Evolutionary conservation across 2,113 vertebrate species (phyloP), one percentile per base, ranked within the genome.

Genomic region (Mola mola): DNA sequence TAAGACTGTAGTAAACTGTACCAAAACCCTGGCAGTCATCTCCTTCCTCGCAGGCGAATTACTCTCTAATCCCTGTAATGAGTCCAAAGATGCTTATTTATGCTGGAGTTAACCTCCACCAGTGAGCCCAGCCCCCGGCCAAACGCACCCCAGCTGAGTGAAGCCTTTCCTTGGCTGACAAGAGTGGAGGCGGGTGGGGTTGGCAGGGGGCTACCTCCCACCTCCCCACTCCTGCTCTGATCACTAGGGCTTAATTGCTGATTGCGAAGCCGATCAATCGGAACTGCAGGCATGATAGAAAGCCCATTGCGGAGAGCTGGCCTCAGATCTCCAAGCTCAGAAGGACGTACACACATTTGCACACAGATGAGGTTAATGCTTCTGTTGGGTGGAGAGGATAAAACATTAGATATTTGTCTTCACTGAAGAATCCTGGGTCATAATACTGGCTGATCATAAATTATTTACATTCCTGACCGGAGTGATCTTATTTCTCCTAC

Each of bases 51-150:
- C 83, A 88, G 87, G 86, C 88, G 85, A 90, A 92, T 92, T 91
- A 92, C 88, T 84, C 87, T 83, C 88, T 92, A 92, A 92, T 92
- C 89, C 88, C 87, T 91, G 89, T 93, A 93, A 93, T 92, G 90
- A 92, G 90, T 89, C 85, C 88, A 89, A 89, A 90, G 90, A 91
- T 89, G 87, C 89, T 93, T 93, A 93, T 92, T 92, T 93, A 92
- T 92, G 90, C 90, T 87, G 88, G 87, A 90, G 87, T 91, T 93
- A 93, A 92, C 90, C 89, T 90, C 90, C 91, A 91, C 89, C 84
- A 90, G 86, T 90, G 92, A 93, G 90, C 90, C 87, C 80, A 85
- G 92, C 92, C 91, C 83, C 66, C n/a, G 91, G 92, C 91, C 78
- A 92, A 92, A 90, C 44, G 85, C 88, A 87, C 86, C 90, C 90